Evolutionary conservation across 2,797 vertebrate genomes (phyloP).

Genomic region (Meda fulgida): DNA sequence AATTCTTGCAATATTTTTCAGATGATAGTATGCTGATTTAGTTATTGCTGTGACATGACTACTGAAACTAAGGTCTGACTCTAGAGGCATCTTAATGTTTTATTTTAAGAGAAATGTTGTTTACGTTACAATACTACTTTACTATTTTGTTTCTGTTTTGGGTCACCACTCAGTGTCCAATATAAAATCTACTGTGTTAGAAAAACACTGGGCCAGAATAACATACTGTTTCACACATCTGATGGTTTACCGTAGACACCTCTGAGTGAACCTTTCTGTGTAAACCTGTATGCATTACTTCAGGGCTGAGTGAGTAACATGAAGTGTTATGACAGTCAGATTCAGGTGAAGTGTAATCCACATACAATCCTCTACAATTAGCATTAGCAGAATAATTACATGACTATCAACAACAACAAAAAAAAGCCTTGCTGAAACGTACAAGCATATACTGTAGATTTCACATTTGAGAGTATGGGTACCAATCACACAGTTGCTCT

Average conservation of each 20-base stretch:
- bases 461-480: conserved; percentile 14
- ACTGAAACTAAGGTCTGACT: too few species aligned
- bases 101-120: background rate
- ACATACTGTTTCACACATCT: background rate
- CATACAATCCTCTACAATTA: background rate
- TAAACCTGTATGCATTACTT: background rate
- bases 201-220: background rate
- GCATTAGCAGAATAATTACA: background rate
- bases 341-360: conserved; percentile 31
- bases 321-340: conserved; percentile 39
- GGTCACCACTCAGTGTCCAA: too few species aligned
- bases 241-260: conserved; percentile 8
- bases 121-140: background rate
- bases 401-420: background rate
- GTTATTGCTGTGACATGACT: too few species aligned
- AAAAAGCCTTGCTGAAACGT: conserved; percentile 38
- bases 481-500: conserved; percentile 12
- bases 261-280: background rate
- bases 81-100: background rate
- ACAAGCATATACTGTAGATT: conserved; percentile 7
- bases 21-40: too few species aligned
- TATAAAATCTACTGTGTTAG: background rate
- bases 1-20: too few species aligned
- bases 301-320: conserved; percentile 11
- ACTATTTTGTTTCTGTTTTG: background rate